Evolutionary conservation across 2,888 invertebrate genomes (phyloP).

Genomic region (Harmothoe impar): DNA sequence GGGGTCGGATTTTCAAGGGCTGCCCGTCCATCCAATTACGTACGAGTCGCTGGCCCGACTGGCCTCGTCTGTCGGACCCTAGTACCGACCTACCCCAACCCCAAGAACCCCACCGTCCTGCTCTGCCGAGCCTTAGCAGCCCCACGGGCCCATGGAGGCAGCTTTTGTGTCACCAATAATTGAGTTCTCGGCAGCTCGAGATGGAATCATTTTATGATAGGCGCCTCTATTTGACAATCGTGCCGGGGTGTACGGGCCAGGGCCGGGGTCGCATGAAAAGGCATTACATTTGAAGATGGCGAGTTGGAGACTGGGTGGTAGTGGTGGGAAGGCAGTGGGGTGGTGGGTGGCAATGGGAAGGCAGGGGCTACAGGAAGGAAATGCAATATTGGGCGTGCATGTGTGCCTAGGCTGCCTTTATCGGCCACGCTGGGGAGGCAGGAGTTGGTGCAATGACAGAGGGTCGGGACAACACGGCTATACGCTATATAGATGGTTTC

Average conservation of each 20-base stretch:
- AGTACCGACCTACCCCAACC: slow-evolving; percentile 7
- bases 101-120: background rate
- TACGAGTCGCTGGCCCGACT: background rate
- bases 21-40: slow-evolving; percentile 54
- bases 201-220: slow-evolving; percentile 60
- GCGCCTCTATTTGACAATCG: slow-evolving; percentile 61
- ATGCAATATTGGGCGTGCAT: slow-evolving; percentile 51
- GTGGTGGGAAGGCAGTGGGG: background rate
- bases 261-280: slow-evolving; percentile 49
- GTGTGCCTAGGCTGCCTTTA: background rate
- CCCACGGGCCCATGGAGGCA: background rate
- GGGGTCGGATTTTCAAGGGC: slow-evolving; percentile 37
- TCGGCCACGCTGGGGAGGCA: background rate
- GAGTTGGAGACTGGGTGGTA: background rate
- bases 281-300: slow-evolving; percentile 59
- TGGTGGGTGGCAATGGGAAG: background rate
- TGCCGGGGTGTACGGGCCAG: slow-evolving; percentile 42
- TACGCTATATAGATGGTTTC: slow-evolving; percentile 3
- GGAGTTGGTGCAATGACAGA: background rate
- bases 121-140: background rate
- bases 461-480: too few species aligned
- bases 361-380: slow-evolving; percentile 4
- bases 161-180: slow-evolving; percentile 60
- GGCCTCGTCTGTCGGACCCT: slow-evolving; percentile 20
- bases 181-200: slow-evolving; percentile 57